These are phyloP conservation scores for Drosophila asahinai DNA, from an alignment of 1,140 invertebrate species.

Conservation along the genomic window DNA sequence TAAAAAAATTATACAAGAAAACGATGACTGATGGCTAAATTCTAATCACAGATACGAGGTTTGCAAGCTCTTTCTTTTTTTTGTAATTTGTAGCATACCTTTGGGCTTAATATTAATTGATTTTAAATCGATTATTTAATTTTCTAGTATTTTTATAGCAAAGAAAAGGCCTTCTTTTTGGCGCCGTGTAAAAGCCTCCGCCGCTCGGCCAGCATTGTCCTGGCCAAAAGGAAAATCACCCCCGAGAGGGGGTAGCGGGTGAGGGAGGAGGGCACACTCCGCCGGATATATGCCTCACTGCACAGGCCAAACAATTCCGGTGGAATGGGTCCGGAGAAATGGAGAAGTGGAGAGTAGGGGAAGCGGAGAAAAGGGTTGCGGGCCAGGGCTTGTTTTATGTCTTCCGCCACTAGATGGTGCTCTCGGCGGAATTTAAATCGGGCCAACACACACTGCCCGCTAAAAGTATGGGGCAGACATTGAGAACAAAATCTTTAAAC, in stretches of 20 bases:
- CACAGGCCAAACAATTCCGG: slow-evolving; percentile 38
- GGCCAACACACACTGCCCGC: not conserved
- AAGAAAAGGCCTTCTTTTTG: not conserved
- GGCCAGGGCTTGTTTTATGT: slow-evolving; percentile 40
- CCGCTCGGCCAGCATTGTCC: not conserved
- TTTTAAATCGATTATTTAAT: not conserved
- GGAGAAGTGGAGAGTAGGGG: not conserved
- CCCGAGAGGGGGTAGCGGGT: slow-evolving; percentile 15
- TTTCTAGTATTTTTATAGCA: too few species aligned
- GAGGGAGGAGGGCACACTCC: slow-evolving; percentile 14
- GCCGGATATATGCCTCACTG: slow-evolving; percentile 68
- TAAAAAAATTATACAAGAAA: not conserved
- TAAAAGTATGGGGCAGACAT: not conserved
- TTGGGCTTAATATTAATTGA: not conserved
- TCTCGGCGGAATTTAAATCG: slow-evolving; percentile 15
- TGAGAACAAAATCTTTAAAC: not conserved
- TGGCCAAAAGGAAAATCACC: slow-evolving; percentile 26
- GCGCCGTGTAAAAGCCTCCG: slow-evolving; percentile 16
- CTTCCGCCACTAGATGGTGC: slow-evolving; percentile 63
- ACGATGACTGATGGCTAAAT: not conserved
- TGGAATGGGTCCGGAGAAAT: slow-evolving; percentile 1
- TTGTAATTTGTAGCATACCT: too few species aligned
- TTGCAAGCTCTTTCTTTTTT: too few species aligned
- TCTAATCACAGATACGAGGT: not conserved
- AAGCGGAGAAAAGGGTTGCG: slow-evolving; percentile 21